Evolutionary conservation across 2,113 vertebrate species (phyloP).

Genomic region (Periophthalmodon schlosseri): DNA sequence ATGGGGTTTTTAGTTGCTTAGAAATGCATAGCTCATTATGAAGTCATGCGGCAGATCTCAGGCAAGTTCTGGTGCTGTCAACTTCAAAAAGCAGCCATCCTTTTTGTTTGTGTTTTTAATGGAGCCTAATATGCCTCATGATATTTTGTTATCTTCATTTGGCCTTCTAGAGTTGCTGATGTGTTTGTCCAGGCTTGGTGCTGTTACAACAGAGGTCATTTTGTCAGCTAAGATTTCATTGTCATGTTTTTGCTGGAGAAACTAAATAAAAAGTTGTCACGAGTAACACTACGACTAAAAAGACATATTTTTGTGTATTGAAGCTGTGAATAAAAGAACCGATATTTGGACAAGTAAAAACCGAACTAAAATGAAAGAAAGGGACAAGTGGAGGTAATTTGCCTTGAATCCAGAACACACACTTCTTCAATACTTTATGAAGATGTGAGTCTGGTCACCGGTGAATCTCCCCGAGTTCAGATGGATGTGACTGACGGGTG

Average conservation of each 20-base stretch:
- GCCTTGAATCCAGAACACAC: no score
- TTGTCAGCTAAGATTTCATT: not conserved
- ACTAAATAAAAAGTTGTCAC: not conserved
- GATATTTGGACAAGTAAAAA: no score
- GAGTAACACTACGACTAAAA: no score
- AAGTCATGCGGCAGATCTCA: conserved; percentile 27
- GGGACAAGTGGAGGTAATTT: no score
- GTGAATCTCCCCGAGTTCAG: no score
- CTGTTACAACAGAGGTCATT: not conserved
- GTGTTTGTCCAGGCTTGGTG: not conserved
- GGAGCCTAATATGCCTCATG: not conserved
- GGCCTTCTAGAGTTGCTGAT: no score
- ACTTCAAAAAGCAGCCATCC: not conserved
- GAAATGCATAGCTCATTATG: conserved; percentile 52
- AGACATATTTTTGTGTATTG: no score
- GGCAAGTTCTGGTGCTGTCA: not conserved
- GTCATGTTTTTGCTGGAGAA: not conserved
- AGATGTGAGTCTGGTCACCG: no score
- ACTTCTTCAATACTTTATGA: no score
- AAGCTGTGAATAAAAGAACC: no score
- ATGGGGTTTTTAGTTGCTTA: conserved; percentile 50
- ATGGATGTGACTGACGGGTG: no score
- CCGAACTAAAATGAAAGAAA: no score
- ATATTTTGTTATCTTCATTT: not conserved
- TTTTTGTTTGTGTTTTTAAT: not conserved